These are phyloP conservation scores for Oscheius sp. DNA, from an alignment of 2,888 invertebrate species.

Conservation along the genomic window DNA sequence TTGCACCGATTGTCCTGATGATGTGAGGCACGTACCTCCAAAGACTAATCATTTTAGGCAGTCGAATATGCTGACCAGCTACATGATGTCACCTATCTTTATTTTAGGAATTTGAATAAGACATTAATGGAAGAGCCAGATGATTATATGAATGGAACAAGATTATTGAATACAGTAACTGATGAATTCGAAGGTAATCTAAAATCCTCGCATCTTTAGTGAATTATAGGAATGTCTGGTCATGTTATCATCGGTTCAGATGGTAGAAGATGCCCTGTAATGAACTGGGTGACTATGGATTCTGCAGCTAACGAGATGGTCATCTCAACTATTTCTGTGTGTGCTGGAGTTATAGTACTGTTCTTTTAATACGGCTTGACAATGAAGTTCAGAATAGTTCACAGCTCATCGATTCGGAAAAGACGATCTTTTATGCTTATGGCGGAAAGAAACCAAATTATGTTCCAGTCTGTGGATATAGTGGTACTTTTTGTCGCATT, in stretches of 20 bases:
- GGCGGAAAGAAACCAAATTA: slow-evolving; percentile 40
- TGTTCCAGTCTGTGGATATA: slow-evolving; percentile 50
- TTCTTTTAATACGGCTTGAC: background rate
- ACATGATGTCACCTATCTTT: slow-evolving; percentile 53
- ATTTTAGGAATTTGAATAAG: slow-evolving; percentile 47
- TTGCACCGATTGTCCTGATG: slow-evolving; percentile 40
- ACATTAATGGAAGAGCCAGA: slow-evolving; percentile 30
- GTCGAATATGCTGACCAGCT: slow-evolving; percentile 51
- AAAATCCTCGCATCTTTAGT: background rate
- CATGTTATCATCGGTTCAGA: slow-evolving; percentile 46
- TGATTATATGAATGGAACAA: slow-evolving; percentile 25
- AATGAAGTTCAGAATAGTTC: slow-evolving; percentile 45
- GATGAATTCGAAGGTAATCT: slow-evolving; percentile 31
- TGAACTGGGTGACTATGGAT: slow-evolving; percentile 49
- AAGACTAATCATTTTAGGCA: slow-evolving; percentile 24
- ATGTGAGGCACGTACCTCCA: background rate
- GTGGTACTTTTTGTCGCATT: slow-evolving; percentile 34
- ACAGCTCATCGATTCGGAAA: slow-evolving; percentile 33
- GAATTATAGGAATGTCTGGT: slow-evolving; percentile 38
- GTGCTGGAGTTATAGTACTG: slow-evolving; percentile 40
- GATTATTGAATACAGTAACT: slow-evolving; percentile 4
- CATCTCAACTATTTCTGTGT: slow-evolving; percentile 45
- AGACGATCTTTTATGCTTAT: slow-evolving; percentile 46
- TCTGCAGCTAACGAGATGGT: slow-evolving; percentile 40
- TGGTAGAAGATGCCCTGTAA: slow-evolving; percentile 47